phyloP scores from a whole-genome alignment of 2,113 vertebrate species.

The Mus musculus region DNA sequence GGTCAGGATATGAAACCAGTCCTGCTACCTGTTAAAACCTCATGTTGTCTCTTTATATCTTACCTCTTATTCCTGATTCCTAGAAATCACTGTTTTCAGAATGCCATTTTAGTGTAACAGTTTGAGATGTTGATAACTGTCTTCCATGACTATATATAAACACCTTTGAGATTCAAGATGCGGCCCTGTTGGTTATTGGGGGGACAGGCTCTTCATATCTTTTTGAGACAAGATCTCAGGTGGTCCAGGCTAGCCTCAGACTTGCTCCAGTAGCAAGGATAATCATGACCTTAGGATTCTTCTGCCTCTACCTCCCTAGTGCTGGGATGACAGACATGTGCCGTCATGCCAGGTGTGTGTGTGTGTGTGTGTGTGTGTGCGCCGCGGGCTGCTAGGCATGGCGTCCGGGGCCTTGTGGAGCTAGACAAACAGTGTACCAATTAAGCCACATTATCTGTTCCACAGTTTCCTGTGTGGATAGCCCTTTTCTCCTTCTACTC shows the following conservation, averaged over 20 bases:
- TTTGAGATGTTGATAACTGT: background rate
- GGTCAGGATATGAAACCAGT: background rate
- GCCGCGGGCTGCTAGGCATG: background rate
- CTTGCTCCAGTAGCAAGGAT: background rate
- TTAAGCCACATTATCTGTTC: background rate
- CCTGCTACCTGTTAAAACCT: background rate
- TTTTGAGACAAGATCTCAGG: background rate
- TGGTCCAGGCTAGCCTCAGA: background rate
- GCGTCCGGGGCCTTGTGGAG: background rate
- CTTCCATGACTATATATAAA: background rate
- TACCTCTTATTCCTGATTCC: background rate
- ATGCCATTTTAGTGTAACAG: background rate
- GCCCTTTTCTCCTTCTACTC: too few species aligned
- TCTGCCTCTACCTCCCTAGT: background rate
- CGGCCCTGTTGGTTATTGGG: background rate
- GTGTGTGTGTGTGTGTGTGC: background rate
- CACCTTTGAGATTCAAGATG: slow-evolving; percentile 4
- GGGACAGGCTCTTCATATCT: background rate
- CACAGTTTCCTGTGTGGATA: background rate
- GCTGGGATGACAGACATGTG: background rate
- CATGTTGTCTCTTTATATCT: background rate
- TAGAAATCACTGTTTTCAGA: background rate
- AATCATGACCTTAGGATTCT: background rate
- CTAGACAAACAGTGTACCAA: background rate
- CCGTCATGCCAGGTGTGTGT: background rate